Base-by-base conservation (phyloP, 2,888 invertebrate species). In the Drosophila antonietae region DNA sequence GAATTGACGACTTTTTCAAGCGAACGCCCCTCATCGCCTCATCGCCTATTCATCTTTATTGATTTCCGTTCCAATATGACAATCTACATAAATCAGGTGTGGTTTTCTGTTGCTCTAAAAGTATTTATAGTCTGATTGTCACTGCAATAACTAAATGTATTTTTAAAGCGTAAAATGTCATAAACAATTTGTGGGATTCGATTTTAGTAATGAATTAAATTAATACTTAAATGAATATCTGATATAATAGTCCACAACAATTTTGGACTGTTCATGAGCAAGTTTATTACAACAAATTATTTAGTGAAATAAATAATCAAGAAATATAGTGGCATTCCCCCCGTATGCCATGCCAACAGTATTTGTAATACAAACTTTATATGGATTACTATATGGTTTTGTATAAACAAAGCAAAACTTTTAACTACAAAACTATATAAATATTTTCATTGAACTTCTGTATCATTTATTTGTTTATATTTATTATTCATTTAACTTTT, bases 31-130 rank as follows among this genome's bases (percentile, higher is more conserved):
- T 12, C 31, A 28, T 18, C 39, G 12, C 35, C 10, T 12, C 31
- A 28, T 18, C 39, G 12, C 9, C 39, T 35, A 35, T 57, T 35
- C 5, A 35, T 35, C 35, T 41, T 31, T 57, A 57, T 67, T n/a
- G 47, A 58, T 67, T 58, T 70, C 71, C 71, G 41, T 49, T 57
- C n/a, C 28, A 47, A 49, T 41, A 28, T 20, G 33, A 4, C 39
- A 67, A 49, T 67, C 47, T 43, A 59, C 60, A 70, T 67, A 70
- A 67, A 67, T 70, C 47, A 70, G 71, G 47, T 59, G 71, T 57
- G 71, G 59, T 20, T 41, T 28, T 70, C 10, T 10, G n/a, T 8
- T 23, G 44, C 18, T 55, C n/a, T 44, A 59, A 49, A 55, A 33
- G n/a, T 39, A 74, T 47, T 20, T 39, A n/a, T 41, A 28, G 4